Conservation (phyloP, 2,797 vertebrate species). For the Anguilla anguilla region DNA sequence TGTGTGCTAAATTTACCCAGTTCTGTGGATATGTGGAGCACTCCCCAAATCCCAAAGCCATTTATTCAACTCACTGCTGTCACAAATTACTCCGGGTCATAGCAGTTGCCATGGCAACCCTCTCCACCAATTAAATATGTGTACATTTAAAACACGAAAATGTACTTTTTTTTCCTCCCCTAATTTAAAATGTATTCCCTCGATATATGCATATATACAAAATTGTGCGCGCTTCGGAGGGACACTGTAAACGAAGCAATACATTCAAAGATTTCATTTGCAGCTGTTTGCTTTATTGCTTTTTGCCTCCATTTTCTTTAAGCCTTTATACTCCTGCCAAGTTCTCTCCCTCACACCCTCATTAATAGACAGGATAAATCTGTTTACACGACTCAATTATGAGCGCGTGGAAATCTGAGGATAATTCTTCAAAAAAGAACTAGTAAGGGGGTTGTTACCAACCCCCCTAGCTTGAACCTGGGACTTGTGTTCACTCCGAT, state of each 20-base stretch:
- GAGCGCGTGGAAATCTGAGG: neutral
- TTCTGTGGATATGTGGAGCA: conserved; percentile 65
- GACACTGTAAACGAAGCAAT: conserved; percentile 25
- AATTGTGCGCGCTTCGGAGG: conserved; percentile 51
- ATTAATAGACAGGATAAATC: conserved; percentile 14
- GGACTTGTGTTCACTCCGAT: conserved; percentile 51
- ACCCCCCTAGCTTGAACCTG: conserved; percentile 8
- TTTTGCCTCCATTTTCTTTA: conserved; percentile 54
- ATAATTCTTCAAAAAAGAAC: conserved; percentile 32
- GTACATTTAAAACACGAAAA: conserved; percentile 54
- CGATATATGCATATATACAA: conserved; percentile 13
- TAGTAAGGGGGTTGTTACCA: conserved; percentile 30
- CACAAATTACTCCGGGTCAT: conserved; percentile 66
- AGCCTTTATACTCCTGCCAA: conserved; percentile 50
- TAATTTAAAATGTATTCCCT: conserved; percentile 40
- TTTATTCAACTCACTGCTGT: conserved; percentile 73
- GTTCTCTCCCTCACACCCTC: conserved; percentile 54
- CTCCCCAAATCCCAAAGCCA: conserved; percentile 73
- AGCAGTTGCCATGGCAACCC: conserved; percentile 66
- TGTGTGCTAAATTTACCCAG: conserved; percentile 69
- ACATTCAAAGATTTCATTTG: conserved; percentile 28
- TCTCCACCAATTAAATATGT: conserved; percentile 63
- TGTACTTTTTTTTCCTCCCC: conserved; percentile 46
- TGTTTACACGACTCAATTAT: conserved; percentile 1
- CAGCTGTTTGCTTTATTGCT: conserved; percentile 45